Percentiles rank a stretch among this genome's conserved stretches.
phyloP scores from a whole-genome alignment of 2,888 invertebrate species.

The Auanema sp. region DNA sequence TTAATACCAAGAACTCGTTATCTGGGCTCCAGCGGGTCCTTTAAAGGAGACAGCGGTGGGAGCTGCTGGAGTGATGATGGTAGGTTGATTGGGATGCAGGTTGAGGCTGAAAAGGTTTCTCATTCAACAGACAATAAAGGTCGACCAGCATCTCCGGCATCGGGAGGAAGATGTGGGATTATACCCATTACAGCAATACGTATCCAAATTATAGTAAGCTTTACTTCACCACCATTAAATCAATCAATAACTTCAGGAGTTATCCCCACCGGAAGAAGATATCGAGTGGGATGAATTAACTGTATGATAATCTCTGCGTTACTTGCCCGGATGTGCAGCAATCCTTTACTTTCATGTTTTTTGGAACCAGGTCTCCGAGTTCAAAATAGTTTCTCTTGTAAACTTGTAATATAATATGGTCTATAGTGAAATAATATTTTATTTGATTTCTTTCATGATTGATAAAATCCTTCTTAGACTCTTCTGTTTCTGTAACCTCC shows the following conservation, averaged over 20 bases:
- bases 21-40: constrained; percentile 21
- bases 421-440: no score
- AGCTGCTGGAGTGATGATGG: constrained; percentile 25
- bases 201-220: constrained; percentile 26
- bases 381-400: no score
- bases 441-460: no score
- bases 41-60: constrained; percentile 19
- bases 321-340: no score
- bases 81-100: constrained; percentile 26
- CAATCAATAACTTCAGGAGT: constrained; percentile 32
- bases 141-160: constrained; percentile 29
- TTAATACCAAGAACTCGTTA: constrained; percentile 17
- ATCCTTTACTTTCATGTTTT: no score
- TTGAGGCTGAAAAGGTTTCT: constrained; percentile 24
- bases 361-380: no score
- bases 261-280: constrained; percentile 28
- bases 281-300: constrained; percentile 31
- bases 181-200: constrained; percentile 28
- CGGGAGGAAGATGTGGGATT: constrained; percentile 27
- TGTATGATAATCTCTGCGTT: no score
- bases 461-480: no score
- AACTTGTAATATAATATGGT: no score
- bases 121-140: constrained; percentile 25
- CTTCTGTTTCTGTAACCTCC: no score
- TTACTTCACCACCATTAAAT: constrained; percentile 30